phyloP scores from a whole-genome alignment of 1,140 invertebrate species.

The Euglossa dilemma region DNA sequence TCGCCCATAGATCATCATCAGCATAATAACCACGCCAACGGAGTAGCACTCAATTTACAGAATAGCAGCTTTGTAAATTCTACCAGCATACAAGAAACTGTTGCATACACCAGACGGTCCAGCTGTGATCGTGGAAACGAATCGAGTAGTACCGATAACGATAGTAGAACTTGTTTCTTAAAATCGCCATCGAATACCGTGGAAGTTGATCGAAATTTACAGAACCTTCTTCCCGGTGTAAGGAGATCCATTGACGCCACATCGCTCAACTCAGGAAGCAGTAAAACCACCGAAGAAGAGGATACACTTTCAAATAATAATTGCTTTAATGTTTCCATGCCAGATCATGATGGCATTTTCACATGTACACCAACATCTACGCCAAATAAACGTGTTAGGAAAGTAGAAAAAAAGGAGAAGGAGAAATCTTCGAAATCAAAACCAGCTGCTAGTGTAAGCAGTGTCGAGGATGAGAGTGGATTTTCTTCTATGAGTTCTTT shows the following conservation, averaged over 20 bases:
- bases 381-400: conserved; percentile 47
- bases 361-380: conserved; percentile 50
- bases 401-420: conserved; percentile 43
- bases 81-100: conserved; percentile 54
- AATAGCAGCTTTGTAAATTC: conserved; percentile 70
- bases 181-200: conserved; percentile 52
- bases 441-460: conserved; percentile 82
- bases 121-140: conserved; percentile 54
- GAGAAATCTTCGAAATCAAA: conserved; percentile 75
- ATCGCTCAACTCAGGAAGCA: conserved; percentile 76
- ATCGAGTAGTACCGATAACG: conserved; percentile 40
- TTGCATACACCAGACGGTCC: conserved; percentile 16
- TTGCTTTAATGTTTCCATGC: conserved; percentile 1
- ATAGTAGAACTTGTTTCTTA: conserved; percentile 31
- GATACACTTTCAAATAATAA: conserved; percentile 35
- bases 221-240: conserved; percentile 61
- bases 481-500: conserved; percentile 92
- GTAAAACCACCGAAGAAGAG: conserved; percentile 76
- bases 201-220: conserved; percentile 48
- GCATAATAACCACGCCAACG: conserved; percentile 57
- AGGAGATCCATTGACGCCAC: conserved; percentile 75
- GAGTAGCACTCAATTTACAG: conserved; percentile 58
- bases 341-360: conserved; percentile 18
- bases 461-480: conserved; percentile 89
- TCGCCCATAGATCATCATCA: conserved; percentile 43